phyloP scores from a whole-genome alignment of 2,888 invertebrate species.

The Deladenus siricidicola region DNA sequence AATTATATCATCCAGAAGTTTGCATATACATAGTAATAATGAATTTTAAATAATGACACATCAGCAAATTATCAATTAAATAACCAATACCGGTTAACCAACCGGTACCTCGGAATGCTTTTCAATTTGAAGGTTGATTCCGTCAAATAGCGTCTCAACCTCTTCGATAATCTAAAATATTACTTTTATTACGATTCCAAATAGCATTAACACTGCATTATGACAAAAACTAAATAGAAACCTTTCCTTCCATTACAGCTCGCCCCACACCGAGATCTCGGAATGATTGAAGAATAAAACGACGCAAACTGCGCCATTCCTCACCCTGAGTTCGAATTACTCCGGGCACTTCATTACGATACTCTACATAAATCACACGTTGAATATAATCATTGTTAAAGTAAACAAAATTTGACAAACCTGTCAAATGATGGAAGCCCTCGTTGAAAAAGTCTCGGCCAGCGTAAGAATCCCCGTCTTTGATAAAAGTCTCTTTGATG shows the following conservation, averaged over 20 bases:
- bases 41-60: too few species aligned
- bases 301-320: background rate
- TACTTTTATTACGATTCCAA: too few species aligned
- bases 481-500: slow-evolving; percentile 1
- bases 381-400: too few species aligned
- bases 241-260: background rate
- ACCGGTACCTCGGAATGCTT: too few species aligned
- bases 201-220: too few species aligned
- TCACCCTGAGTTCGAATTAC: slow-evolving; percentile 1
- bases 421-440: background rate
- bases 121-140: too few species aligned
- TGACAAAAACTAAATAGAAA: too few species aligned
- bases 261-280: slow-evolving; percentile 3
- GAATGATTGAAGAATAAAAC: background rate
- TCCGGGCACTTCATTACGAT: background rate
- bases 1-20: too few species aligned
- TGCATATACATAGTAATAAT: too few species aligned
- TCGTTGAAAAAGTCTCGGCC: background rate
- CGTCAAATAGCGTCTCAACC: background rate
- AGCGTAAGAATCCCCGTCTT: slow-evolving; percentile 5
- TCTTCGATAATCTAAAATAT: background rate
- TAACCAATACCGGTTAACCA: too few species aligned
- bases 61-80: too few species aligned
- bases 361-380: background rate
- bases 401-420: background rate